Evolutionary conservation across 2,113 vertebrate species (phyloP), one percentile per base, ranked within the genome.

Genomic region (Chaetura pelagica): DNA sequence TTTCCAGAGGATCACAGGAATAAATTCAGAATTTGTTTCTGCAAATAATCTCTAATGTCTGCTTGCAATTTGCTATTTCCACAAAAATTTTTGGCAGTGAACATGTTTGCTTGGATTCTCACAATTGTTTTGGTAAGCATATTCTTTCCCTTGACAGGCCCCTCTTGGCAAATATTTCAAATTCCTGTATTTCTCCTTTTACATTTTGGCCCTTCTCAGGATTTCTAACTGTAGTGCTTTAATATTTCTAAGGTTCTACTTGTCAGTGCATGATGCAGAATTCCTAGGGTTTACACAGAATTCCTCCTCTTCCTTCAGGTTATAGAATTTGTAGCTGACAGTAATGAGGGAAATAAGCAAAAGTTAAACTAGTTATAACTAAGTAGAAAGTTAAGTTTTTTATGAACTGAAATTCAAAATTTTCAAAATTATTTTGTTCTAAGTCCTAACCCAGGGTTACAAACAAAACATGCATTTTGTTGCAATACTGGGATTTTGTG

Each of bases 91-190:
- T 48, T 97, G 95, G 95, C 94, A 48, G 72, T 6, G 59, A 44
- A 6, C 8, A 2, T 95, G 90, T 94, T 97, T 97, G 92, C 94
- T 91, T 86, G 93, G 96, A 95, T 93, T 51, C 85, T 95, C 79
- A 46, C 90, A 35, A 68, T 84, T 90, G 83, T 96, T 94, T 92
- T 93, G 94, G 92, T 89, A 86, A 94, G 92, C 75, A 66, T 91
- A 38, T 90, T 77, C 89, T 86, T 84, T 82, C 87, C 93, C 90
- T 69, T 85, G 87, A 93, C 89, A 96, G 93, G 92, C 87, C 90
- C 16, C 90, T 92, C 59, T 83, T 94, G 78, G 93, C 94, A 96
- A 94, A 88, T 92, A 95, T 84, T 90, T 86, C 27, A 61, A 72
- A 97, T 94, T 91, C 95, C 61, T 91, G 51, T 48, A 52, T 84